A percentile compares a stretch with the other conserved stretches of the same genome.
phyloP scores from a whole-genome alignment of 2,113 vertebrate genomes.

The Tiliqua scincoides region DNA sequence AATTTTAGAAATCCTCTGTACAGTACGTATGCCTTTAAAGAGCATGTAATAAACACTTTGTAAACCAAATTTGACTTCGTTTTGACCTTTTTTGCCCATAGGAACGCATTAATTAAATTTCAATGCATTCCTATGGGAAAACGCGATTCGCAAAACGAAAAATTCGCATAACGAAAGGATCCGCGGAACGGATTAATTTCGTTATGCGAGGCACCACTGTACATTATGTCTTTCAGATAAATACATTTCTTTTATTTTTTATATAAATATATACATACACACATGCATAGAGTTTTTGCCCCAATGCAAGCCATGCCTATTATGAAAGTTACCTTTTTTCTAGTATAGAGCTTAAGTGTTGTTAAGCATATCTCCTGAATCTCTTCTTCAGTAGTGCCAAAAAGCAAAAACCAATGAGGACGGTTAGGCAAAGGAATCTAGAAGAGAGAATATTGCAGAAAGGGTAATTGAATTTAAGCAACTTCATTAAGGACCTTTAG shows the following conservation, averaged over 20 bases:
- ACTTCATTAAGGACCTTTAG: fast-evolving
- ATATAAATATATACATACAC: too few species aligned
- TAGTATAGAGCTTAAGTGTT: constrained; percentile 92
- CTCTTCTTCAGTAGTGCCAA: constrained; percentile 92
- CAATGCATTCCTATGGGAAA: too few species aligned
- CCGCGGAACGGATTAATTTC: too few species aligned
- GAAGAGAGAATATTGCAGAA: background rate
- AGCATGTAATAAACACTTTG: too few species aligned
- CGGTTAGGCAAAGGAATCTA: constrained; percentile 92
- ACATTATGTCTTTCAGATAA: background rate
- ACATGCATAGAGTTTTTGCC: background rate
- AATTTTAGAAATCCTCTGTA: too few species aligned
- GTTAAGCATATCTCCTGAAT: constrained; percentile 95
- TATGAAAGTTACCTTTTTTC: constrained; percentile 86
- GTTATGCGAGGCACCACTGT: too few species aligned
- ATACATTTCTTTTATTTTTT: background rate
- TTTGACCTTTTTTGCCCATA: too few species aligned
- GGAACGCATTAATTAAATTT: too few species aligned
- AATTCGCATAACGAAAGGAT: too few species aligned
- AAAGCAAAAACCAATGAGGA: constrained; percentile 95
- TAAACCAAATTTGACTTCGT: too few species aligned
- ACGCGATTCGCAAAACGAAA: too few species aligned
- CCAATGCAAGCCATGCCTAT: background rate
- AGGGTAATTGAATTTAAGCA: fast-evolving
- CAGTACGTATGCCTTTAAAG: too few species aligned